phyloP scores from a whole-genome alignment of 2,113 vertebrate genomes.

The Zosterops japonicus region DNA sequence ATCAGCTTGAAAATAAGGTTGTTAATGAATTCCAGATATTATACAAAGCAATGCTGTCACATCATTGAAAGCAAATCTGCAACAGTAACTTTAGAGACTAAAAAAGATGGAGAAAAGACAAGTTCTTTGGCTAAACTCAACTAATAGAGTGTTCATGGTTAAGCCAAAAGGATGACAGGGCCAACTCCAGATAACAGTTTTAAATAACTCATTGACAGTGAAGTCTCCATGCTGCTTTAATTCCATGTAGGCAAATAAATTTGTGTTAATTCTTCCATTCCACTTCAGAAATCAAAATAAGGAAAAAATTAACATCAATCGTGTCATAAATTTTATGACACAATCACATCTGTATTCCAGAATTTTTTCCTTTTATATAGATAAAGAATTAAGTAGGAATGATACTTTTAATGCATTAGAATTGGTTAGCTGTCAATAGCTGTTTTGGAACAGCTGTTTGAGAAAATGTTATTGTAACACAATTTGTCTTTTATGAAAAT shows the following conservation, averaged over 20 bases:
- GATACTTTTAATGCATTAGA: background rate
- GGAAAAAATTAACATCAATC: background rate
- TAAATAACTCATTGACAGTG: background rate
- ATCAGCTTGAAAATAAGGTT: background rate
- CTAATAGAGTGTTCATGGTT: background rate
- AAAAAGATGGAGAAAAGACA: background rate
- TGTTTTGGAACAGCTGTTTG: background rate
- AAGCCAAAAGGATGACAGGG: background rate
- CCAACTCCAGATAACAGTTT: background rate
- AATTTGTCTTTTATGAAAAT: background rate
- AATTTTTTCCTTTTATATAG: background rate
- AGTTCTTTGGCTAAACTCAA: background rate
- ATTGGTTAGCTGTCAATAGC: background rate
- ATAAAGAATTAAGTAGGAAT: background rate
- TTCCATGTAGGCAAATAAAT: background rate
- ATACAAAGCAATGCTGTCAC: background rate
- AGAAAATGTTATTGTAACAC: background rate
- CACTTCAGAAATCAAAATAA: background rate
- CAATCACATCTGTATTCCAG: background rate
- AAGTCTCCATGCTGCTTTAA: background rate
- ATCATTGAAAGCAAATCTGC: background rate
- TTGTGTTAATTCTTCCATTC: background rate
- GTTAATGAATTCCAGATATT: background rate
- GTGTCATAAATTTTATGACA: background rate
- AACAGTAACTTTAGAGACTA: background rate